Base-by-base conservation (phyloP, 1,140 invertebrate species). In the Drosophila miranda region DNA sequence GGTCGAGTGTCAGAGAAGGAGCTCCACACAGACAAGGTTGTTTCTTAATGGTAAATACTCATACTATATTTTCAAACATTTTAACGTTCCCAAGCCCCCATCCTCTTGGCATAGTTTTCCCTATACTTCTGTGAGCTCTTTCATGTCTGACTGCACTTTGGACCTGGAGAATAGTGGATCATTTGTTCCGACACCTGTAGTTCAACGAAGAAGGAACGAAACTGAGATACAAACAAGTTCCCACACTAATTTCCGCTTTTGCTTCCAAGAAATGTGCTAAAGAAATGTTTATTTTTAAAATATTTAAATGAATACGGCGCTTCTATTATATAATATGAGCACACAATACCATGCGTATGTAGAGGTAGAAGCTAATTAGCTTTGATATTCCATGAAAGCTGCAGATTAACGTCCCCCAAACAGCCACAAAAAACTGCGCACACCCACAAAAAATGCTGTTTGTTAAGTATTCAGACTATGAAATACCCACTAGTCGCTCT, bases 251-350 rank as follows among this genome's bases (percentile, higher is more conserved):
- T 83, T 83, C 75, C 79, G 80, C 49, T 63, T 72, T 48, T 28
- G 41, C 49, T 77, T 67, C 77, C 63, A 41, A 68, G 81, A 81
- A 74, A 74, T 63, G 61, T 30, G 23, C 48, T 63, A 63, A 52
- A 57, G 48, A 69, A 54, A 74, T 64, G 55, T 42, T 13, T 38
- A 38, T 38, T 38, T 52, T 74, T 78, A 54, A 74, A 75, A 87
- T 84, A 78, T 84, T 78, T 71, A 81, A 86, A 86, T 87, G 87
- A 71, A 87, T 74, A 73, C 74, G 55, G 73, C 74, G 58, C 56
- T 45, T 55, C 54, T 61, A 48, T 61, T 55, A 70, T 76, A 57
- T 60, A 71, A 63, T 56, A 59, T 44, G 62, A 34, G 61, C 46
- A 67, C 30, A 70, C 59, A 62, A 68, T 72, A 50, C 55, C 51